phyloP scores from a whole-genome alignment of 2,888 invertebrate species.

The Cantharis lateralis region DNA sequence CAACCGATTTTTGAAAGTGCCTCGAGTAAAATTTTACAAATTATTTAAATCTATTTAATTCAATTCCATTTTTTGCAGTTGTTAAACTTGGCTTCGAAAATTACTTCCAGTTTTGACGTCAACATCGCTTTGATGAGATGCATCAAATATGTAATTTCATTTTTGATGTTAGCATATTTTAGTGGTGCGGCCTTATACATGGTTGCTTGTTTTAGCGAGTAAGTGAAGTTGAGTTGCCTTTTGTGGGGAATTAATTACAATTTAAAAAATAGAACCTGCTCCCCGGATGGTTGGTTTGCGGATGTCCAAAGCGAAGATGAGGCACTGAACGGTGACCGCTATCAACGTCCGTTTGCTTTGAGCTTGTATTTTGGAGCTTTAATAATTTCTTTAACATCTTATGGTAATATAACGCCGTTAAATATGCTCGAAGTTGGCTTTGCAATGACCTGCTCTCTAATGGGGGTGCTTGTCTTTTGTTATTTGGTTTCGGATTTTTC shows the following conservation, averaged over 20 bases:
- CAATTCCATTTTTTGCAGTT: constrained; percentile 25
- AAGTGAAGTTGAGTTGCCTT: background rate
- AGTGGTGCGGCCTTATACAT: constrained; percentile 34
- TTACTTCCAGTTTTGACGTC: constrained; percentile 35
- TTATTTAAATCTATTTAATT: background rate
- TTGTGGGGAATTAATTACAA: background rate
- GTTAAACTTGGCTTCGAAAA: constrained; percentile 27
- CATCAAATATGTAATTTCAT: constrained; percentile 34
- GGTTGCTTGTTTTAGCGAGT: constrained; percentile 31
- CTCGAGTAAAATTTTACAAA: background rate
- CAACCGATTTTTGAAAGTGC: constrained; percentile 27
- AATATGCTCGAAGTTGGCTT: constrained; percentile 27
- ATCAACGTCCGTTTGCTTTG: constrained; percentile 13
- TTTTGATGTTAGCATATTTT: constrained; percentile 31
- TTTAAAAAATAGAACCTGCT: constrained; percentile 8
- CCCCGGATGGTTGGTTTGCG: constrained; percentile 20
- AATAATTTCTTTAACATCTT: constrained; percentile 35
- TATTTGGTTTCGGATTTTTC: constrained; percentile 41
- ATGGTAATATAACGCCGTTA: constrained; percentile 28
- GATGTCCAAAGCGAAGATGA: constrained; percentile 5
- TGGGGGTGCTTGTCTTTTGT: constrained; percentile 36
- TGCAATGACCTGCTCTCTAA: constrained; percentile 27
- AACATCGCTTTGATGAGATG: constrained; percentile 34
- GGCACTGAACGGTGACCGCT: background rate
- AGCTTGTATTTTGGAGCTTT: constrained; percentile 34